Conservation (phyloP, 2,888 invertebrate species). For the Drosophila paramelanica region DNA sequence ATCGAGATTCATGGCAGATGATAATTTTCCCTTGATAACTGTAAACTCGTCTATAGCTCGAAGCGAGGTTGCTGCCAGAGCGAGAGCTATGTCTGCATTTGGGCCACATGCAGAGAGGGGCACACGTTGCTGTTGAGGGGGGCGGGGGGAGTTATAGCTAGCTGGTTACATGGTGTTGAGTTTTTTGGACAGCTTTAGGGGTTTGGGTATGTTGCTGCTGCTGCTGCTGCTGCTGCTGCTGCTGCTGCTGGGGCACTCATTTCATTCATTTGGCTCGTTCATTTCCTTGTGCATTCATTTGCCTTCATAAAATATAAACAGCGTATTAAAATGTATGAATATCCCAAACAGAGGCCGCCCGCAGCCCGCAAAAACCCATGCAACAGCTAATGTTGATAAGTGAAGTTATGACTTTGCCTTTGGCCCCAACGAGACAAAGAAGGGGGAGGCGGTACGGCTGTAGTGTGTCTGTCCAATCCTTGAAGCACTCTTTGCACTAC, state of each 20-base stretch:
- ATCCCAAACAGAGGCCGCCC: slow-evolving; percentile 61
- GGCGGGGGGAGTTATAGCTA: not conserved
- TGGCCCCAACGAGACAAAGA: slow-evolving; percentile 59
- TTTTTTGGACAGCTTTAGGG: slow-evolving; percentile 55
- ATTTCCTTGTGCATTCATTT: slow-evolving; percentile 81
- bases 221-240: not conserved
- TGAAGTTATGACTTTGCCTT: slow-evolving; percentile 80
- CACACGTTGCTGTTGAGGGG: not conserved
- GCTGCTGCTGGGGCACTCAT: slow-evolving; percentile 41
- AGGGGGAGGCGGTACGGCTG: not conserved
- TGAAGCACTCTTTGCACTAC: slow-evolving; percentile 14
- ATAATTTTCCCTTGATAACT: slow-evolving; percentile 84
- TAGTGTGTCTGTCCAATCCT: slow-evolving; percentile 41
- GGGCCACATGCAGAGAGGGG: slow-evolving; percentile 30
- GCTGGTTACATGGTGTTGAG: slow-evolving; percentile 74
- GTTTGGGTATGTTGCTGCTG: slow-evolving; percentile 9
- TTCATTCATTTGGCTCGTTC: slow-evolving; percentile 72
- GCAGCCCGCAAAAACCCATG: slow-evolving; percentile 22
- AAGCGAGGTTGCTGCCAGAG: slow-evolving; percentile 80
- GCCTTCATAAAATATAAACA: slow-evolving; percentile 83
- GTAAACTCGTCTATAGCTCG: slow-evolving; percentile 84
- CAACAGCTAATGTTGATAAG: slow-evolving; percentile 82
- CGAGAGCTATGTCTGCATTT: slow-evolving; percentile 46
- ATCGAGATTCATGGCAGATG: slow-evolving; percentile 83
- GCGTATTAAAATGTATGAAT: slow-evolving; percentile 83